Conservation (phyloP, 1,140 invertebrate species). For the Polyergus mexicanus region DNA sequence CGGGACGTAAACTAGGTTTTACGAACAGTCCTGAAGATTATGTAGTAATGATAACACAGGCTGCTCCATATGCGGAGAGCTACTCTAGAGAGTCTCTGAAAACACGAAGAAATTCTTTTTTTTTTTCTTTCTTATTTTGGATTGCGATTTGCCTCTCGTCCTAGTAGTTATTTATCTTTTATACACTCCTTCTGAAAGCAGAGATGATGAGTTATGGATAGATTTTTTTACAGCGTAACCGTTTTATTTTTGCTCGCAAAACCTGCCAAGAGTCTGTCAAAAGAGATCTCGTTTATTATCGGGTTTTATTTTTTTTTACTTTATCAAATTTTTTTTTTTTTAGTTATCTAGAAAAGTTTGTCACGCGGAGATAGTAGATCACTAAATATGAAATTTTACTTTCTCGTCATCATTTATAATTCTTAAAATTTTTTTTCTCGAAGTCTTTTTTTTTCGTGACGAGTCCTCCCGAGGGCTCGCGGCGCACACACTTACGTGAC, state of each 20-base stretch:
- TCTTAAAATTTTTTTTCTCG: constrained; percentile 12
- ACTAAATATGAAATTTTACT: constrained; percentile 12
- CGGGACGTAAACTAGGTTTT: constrained; percentile 15
- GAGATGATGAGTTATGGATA: constrained; percentile 30
- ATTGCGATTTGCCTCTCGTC: background rate
- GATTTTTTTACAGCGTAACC: constrained; percentile 3
- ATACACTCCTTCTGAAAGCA: constrained; percentile 12
- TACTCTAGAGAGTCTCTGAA: constrained; percentile 34
- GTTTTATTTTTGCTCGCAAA: background rate
- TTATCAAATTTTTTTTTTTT: background rate
- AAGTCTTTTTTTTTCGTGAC: constrained; percentile 48
- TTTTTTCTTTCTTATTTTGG: constrained; percentile 18
- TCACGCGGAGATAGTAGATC: background rate
- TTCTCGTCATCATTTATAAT: background rate
- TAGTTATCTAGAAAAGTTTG: constrained; percentile 43
- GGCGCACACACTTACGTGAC: constrained; percentile 58
- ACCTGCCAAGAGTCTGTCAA: constrained; percentile 35
- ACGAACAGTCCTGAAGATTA: constrained; percentile 35
- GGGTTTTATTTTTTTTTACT: background rate
- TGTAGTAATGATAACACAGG: background rate
- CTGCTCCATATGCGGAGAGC: background rate
- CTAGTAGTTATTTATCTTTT: constrained; percentile 28
- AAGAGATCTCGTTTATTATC: constrained; percentile 2
- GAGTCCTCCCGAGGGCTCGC: constrained; percentile 58
- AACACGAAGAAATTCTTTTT: constrained; percentile 21